Percentiles rank a stretch among this genome's conserved stretches.
phyloP scores from a whole-genome alignment of 1,140 invertebrate species.

The Pachyrhynchus sulphureomaculatus region DNA sequence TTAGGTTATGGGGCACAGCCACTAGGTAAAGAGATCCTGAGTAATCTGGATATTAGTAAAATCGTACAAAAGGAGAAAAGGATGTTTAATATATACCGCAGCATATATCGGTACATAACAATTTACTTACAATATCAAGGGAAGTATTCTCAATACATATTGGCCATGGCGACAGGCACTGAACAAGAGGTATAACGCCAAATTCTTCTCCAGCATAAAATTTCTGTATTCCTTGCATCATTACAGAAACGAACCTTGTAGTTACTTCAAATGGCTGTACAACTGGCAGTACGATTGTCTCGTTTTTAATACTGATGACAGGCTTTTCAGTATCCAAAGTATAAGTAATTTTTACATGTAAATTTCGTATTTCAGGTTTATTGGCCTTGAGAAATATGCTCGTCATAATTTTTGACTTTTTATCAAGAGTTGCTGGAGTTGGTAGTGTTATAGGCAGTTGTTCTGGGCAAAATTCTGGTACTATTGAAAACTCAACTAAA shows the following conservation, averaged over 20 bases:
- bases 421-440: conserved; percentile 48
- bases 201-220: conserved; percentile 68
- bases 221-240: conserved; percentile 65
- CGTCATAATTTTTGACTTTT: conserved; percentile 45
- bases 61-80: too few species aligned
- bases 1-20: too few species aligned
- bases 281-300: conserved; percentile 61
- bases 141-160: conserved; percentile 65
- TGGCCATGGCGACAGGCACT: conserved; percentile 69
- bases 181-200: conserved; percentile 68
- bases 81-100: too few species aligned
- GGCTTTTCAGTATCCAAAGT: conserved; percentile 51
- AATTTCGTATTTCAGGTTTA: conserved; percentile 54
- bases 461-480: conserved; percentile 53
- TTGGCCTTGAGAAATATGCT: conserved; percentile 63
- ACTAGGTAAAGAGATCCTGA: too few species aligned
- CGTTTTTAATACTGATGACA: conserved; percentile 58
- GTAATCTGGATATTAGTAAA: too few species aligned
- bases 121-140: conserved; percentile 59
- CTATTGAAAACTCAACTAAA: conserved; percentile 57
- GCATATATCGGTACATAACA: too few species aligned
- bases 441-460: conserved; percentile 51
- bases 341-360: conserved; percentile 44
- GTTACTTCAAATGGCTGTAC: conserved; percentile 70
- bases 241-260: conserved; percentile 65